Base-by-base conservation (phyloP, 2,113 vertebrate species). In the Origma solitaria region DNA sequence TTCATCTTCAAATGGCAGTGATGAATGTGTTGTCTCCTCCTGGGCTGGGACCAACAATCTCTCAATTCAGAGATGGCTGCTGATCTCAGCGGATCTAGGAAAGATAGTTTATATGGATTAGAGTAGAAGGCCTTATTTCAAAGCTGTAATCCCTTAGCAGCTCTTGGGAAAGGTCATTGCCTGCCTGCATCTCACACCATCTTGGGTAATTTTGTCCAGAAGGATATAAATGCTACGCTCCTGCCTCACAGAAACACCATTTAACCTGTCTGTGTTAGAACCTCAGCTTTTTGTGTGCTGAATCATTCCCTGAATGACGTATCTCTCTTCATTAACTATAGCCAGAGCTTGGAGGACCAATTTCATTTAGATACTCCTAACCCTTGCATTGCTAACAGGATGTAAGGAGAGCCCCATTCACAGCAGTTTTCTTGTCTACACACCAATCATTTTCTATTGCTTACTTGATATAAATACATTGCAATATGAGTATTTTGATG, bases 161-260 rank as follows among this genome's bases (percentile, higher is more conserved):
- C 37, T 37, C 79, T 96, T 93, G 64, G 18, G 31, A 90, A 96
- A 95, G 90, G 87, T 94, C 92, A 88, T 69, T 96, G 88, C 66
- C 72, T 96, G 88, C 66, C 68, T 86, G 49, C 51, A 77, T 86
- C 40, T 84, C 60, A 84, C 58, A 83, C 71, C 64, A 53, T 17
- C 14, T 7, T 83, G 44, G n/a, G 25, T 69, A 78, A 64, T 95
- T 92, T 86, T 84, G 44, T 60, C 82, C 76, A 86, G 47, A 88
- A 93, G 27, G 68, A 64, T 81, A 56, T 45, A 75, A 92, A 75
- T 68, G 38, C 22, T 73, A 30, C 20, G 16, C 37, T 92, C 45
- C 47, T 82, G 56, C 72, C 80, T 94, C 30, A 1, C 30, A 88
- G 80, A 51, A 83, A 35, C 56, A 51, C 21, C 17, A 10, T 70